Evolutionary conservation across 37 sponge, comb jelly and placozoan genomes (phyloP).

Genomic region (Mnemiopsis leidyi): DNA sequence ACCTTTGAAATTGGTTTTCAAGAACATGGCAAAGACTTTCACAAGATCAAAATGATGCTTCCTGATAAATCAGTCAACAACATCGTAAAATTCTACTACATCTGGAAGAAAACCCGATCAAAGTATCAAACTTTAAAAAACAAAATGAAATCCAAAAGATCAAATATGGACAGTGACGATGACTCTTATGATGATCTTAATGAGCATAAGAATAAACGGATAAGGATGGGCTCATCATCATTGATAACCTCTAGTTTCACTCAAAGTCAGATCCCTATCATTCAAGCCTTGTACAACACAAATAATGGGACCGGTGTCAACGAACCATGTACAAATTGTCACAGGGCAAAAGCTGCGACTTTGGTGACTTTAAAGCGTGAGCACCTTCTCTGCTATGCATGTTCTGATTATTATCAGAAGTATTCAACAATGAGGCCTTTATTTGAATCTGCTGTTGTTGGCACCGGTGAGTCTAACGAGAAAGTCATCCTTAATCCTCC

Average conservation of each 20-base stretch:
- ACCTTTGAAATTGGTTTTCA: slow-evolving; percentile 58
- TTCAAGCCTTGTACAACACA: slow-evolving; percentile 38
- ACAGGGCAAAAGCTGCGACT: slow-evolving; percentile 53
- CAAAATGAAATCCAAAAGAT: not conserved
- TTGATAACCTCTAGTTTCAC: slow-evolving; percentile 56
- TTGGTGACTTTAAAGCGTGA: slow-evolving; percentile 41
- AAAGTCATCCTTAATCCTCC: slow-evolving; percentile 47
- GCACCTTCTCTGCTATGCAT: not conserved
- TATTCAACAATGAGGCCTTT: slow-evolving; percentile 61
- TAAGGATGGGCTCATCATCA: slow-evolving; percentile 56
- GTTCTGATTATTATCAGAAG: slow-evolving; percentile 59
- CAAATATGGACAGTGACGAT: slow-evolving; percentile 62
- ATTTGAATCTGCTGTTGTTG: slow-evolving; percentile 54
- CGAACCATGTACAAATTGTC: slow-evolving; percentile 49
- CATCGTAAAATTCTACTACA: slow-evolving; percentile 51
- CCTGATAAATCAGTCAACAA: slow-evolving; percentile 60
- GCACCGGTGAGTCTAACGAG: slow-evolving; percentile 55
- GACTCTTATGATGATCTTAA: slow-evolving; percentile 54
- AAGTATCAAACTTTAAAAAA: slow-evolving; percentile 52
- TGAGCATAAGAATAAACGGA: slow-evolving; percentile 35
- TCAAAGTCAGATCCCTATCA: slow-evolving; percentile 58
- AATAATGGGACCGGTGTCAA: slow-evolving; percentile 15
- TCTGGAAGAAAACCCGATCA: slow-evolving; percentile 55
- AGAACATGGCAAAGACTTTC: slow-evolving; percentile 64
- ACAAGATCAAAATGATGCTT: slow-evolving; percentile 64